Percentiles rank a stretch among this genome's conserved stretches.
Evolutionary conservation across 2,797 vertebrate genomes (phyloP).

Genomic region (Myiotriccus ornatus): DNA sequence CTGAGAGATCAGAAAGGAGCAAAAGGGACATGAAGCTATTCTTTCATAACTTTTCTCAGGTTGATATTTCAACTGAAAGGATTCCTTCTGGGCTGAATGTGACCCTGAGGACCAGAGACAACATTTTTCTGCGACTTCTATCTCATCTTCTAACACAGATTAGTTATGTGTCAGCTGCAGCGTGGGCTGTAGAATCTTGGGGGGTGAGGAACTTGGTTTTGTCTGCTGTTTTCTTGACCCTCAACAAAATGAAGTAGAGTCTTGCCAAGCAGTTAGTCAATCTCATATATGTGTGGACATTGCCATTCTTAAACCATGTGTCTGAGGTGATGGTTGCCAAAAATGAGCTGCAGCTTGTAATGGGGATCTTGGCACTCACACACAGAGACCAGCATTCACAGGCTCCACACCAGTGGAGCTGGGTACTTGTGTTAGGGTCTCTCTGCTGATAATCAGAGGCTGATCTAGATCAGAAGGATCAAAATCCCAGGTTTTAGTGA

Average conservation of each 20-base stretch:
- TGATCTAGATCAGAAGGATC: background rate
- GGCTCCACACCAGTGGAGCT: background rate
- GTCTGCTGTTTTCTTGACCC: background rate
- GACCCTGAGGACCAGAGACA: background rate
- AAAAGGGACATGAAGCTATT: background rate
- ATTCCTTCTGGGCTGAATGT: background rate
- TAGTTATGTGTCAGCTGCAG: background rate
- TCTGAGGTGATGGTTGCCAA: background rate
- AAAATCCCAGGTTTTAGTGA: background rate
- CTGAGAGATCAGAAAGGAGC: background rate
- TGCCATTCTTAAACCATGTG: background rate
- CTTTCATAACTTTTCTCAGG: background rate
- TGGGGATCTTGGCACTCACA: background rate
- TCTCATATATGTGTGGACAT: background rate
- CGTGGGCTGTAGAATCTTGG: background rate
- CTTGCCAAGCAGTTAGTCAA: background rate
- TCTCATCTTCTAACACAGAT: background rate
- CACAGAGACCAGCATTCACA: background rate
- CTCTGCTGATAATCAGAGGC: background rate
- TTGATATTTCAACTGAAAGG: background rate
- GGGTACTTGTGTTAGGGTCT: background rate
- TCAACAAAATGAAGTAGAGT: background rate
- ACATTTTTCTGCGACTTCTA: background rate
- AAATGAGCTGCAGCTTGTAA: background rate
- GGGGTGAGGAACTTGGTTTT: background rate